Evolutionary conservation across 2,797 vertebrate species (phyloP), one percentile per base, ranked within the genome.

Genomic region (Aselliscus stoliczkanus): DNA sequence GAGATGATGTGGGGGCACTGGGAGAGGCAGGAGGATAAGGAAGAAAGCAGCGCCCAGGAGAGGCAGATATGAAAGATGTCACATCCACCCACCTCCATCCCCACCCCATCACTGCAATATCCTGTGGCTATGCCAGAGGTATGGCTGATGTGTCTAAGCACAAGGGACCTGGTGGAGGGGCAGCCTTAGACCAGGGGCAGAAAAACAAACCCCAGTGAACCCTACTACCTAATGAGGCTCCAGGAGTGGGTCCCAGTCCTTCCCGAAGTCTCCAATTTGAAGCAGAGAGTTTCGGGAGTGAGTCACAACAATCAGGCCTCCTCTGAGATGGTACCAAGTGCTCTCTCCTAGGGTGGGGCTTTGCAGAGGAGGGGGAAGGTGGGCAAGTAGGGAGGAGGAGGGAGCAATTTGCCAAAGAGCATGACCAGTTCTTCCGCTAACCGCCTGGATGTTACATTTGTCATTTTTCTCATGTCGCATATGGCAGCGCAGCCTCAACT

Each of bases 401-500:
- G 76, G 76, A 75, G 54, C 47, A 56, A 17, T 81, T 86, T 95
- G 95, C 95, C 88, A 73, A 76, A 94, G 83, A 96, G 91, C 94
- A 75, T 80, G 58, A 79, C 86, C 96, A 56, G n/a, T 64, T 37
- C 58, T 73, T 84, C 86, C 80, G 11, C 94, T 47, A 39, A 37
- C 39, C 2, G 72, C 90, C 97, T 20, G 92, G 25, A 27, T 23
- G 62, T 44, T 17, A 27, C 67, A 25, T 47, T 29, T 42, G 90
- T 95, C 95, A 96, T 88, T 95, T 94, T 95, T 95, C 97, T 81
- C 60, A 2, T 44, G 94, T 90, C 73, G 34, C 88, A 18, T 13
- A 25, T 9, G 77, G 77, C 67, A 31, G 67, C 70, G 84, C 85
- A 3, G 77, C 81, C 85, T 83, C 79, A 60, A 79, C 81, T 88